Conservation (phyloP, 2,113 vertebrate genomes). For the Phalacrocorax brasilianus region DNA sequence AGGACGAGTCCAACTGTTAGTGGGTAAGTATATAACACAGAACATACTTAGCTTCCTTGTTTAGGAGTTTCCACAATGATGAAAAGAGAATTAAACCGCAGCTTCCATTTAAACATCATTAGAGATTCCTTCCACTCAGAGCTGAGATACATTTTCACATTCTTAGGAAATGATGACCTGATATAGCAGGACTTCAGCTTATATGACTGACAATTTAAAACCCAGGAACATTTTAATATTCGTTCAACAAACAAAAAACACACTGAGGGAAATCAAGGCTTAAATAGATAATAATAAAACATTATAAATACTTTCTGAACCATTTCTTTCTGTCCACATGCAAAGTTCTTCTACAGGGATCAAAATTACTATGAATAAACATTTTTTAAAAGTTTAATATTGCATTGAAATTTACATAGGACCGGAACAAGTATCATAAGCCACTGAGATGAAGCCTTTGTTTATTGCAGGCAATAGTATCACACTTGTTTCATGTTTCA, state of each 20-base stretch:
- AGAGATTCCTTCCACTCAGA: background rate
- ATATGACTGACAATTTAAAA: background rate
- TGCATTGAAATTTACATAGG: background rate
- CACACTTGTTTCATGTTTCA: background rate
- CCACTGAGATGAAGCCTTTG: background rate
- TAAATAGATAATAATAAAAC: background rate
- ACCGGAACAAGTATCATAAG: background rate
- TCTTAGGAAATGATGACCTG: accelerated
- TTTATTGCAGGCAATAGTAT: background rate
- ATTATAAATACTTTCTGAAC: background rate
- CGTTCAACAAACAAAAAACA: background rate
- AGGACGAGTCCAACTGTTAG: background rate
- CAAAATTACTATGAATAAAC: background rate
- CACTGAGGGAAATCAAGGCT: background rate
- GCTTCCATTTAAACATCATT: background rate
- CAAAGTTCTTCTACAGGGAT: background rate
- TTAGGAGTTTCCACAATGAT: background rate
- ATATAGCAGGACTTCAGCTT: background rate
- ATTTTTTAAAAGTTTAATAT: background rate
- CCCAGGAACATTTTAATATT: background rate
- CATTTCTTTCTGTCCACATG: background rate
- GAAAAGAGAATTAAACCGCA: background rate
- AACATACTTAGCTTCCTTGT: background rate
- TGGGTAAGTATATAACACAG: background rate
- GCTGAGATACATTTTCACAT: background rate